Evolutionary conservation across 2,113 vertebrate species (phyloP).

Genomic region (Grantiella picta): DNA sequence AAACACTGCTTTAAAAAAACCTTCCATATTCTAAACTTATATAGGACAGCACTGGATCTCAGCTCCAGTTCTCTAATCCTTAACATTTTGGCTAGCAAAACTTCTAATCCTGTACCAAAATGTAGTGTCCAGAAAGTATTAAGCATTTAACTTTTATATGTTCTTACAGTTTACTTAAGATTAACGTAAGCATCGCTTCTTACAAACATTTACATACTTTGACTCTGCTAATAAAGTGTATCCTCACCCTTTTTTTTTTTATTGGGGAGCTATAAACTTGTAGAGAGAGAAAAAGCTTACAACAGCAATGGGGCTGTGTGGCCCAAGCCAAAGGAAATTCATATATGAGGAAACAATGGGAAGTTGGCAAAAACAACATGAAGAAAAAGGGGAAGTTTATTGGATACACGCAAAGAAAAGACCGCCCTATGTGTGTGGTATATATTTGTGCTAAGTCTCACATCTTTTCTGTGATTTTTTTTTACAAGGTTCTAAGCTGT

Average conservation of each 20-base stretch:
- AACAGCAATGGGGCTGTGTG: background rate
- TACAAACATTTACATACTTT: constrained; percentile 36
- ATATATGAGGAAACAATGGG: constrained; percentile 5
- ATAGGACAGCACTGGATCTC: background rate
- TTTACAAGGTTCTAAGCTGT: constrained; percentile 61
- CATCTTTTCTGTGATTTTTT: constrained; percentile 48
- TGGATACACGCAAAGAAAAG: background rate
- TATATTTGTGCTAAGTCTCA: constrained; percentile 49
- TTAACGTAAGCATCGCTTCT: background rate
- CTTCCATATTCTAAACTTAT: background rate
- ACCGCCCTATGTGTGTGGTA: background rate
- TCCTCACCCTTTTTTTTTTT: background rate
- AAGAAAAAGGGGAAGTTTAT: background rate
- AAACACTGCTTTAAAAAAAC: background rate
- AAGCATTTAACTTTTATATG: background rate
- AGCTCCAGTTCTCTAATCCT: background rate
- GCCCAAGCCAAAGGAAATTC: constrained; percentile 29
- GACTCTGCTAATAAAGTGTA: constrained; percentile 3
- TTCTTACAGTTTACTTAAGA: constrained; percentile 38
- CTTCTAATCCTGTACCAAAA: background rate
- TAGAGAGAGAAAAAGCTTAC: background rate
- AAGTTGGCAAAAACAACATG: background rate
- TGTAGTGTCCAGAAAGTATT: background rate
- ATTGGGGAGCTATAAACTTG: background rate
- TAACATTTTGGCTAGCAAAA: background rate